Conservation (phyloP, 2,113 vertebrate species). For the Propithecus coquereli region DNA sequence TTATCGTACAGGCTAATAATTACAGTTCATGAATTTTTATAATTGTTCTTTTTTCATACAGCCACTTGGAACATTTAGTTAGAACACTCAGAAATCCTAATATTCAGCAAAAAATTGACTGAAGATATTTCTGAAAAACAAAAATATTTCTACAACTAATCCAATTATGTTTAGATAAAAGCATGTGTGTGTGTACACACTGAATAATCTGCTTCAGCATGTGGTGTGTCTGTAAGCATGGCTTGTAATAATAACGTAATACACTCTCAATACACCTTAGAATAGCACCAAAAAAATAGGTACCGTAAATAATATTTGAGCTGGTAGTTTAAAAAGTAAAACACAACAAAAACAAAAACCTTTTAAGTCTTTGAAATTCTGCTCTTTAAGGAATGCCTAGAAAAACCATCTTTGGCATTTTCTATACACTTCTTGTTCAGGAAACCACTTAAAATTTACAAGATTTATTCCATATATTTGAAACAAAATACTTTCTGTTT, state of each 20-base stretch:
- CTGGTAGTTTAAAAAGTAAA: slow-evolving; percentile 19
- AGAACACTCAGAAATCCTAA: not conserved
- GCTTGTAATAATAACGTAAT: not conserved
- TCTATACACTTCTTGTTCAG: not conserved
- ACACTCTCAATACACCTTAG: not conserved
- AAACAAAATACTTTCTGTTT: slow-evolving; percentile 63
- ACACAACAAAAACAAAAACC: not conserved
- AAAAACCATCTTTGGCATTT: not conserved
- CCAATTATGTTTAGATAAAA: not conserved
- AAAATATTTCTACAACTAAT: not conserved
- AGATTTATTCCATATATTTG: not conserved
- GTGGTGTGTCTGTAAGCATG: not conserved
- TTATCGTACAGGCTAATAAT: too few relatives aligned
- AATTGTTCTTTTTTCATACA: not conserved
- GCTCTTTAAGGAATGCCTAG: slow-evolving; percentile 45
- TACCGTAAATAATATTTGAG: not conserved
- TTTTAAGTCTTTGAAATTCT: slow-evolving; percentile 26
- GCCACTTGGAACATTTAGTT: not conserved
- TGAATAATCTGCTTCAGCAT: not conserved
- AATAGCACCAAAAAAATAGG: not conserved
- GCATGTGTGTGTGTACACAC: fast-evolving
- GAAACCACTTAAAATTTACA: slow-evolving; percentile 46
- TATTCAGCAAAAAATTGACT: not conserved
- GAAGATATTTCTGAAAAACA: not conserved
- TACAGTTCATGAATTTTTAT: not conserved